These are phyloP conservation scores for Chrysochloris asiatica DNA, from an alignment of 2,113 vertebrate species.

Conservation along the genomic window DNA sequence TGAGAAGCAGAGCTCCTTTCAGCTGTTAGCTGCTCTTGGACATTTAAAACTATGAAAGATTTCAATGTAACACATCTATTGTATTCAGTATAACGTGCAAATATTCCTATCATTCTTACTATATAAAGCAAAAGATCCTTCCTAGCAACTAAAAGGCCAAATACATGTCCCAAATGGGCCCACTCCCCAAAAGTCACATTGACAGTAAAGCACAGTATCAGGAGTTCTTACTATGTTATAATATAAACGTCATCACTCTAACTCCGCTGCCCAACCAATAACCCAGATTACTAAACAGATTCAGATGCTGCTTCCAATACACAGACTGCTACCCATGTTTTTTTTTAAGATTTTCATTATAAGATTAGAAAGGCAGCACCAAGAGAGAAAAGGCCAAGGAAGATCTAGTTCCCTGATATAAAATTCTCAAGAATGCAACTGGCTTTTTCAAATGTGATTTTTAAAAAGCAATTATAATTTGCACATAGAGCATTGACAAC, in stretches of 20 bases:
- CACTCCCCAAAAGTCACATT: constrained; percentile 11
- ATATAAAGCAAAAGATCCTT: not conserved
- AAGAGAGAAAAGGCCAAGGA: not conserved
- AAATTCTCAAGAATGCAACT: constrained; percentile 27
- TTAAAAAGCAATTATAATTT: not conserved
- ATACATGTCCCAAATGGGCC: not conserved
- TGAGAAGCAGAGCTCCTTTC: not conserved
- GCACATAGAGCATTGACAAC: not conserved
- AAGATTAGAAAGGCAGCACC: not conserved
- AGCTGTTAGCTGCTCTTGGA: constrained; percentile 18
- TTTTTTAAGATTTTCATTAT: constrained; percentile 5
- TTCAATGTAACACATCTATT: not conserved
- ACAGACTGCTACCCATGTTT: not conserved
- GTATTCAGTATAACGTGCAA: no score
- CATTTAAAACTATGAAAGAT: constrained; percentile 9
- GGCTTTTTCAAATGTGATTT: not conserved
- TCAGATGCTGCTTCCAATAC: not conserved
- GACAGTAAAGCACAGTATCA: not conserved
- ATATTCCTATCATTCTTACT: not conserved
- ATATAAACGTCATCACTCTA: not conserved
- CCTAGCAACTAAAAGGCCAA: constrained; percentile 34
- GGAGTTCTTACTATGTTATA: not conserved
- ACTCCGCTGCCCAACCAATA: not conserved
- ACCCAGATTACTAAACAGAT: not conserved
- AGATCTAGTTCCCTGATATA: not conserved